phyloP scores from a whole-genome alignment of 2,888 invertebrate species.

The Malthinus seriepunctatus region DNA sequence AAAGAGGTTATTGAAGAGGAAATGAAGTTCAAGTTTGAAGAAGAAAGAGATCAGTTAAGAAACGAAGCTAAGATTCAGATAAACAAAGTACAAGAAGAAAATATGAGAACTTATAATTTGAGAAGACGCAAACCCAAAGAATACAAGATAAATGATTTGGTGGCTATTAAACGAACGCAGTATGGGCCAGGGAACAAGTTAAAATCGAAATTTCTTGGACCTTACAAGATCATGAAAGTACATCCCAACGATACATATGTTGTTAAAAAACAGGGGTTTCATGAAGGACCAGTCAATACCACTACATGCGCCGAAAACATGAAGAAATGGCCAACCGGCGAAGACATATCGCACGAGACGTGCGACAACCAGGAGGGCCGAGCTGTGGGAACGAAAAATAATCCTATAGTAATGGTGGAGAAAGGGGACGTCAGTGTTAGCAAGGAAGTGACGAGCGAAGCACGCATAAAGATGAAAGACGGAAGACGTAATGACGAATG shows the following conservation, averaged over 20 bases:
- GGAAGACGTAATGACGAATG: too few relatives aligned
- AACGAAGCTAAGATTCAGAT: conserved; percentile 21
- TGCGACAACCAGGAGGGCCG: too few relatives aligned
- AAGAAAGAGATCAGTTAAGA: not conserved
- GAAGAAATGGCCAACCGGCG: conserved; percentile 30
- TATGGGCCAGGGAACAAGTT: conserved; percentile 40
- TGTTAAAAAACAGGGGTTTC: conserved; percentile 40
- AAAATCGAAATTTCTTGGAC: conserved; percentile 44
- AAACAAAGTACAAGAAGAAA: conserved; percentile 35
- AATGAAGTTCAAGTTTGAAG: not conserved
- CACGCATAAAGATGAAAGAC: too few relatives aligned
- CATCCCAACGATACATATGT: conserved; percentile 43
- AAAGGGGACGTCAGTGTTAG: too few relatives aligned
- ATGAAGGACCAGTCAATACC: conserved; percentile 39
- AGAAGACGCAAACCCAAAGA: conserved; percentile 31
- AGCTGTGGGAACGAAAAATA: too few relatives aligned
- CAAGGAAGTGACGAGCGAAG: too few relatives aligned
- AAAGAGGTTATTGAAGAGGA: not conserved
- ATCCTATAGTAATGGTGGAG: too few relatives aligned
- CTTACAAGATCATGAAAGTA: conserved; percentile 39
- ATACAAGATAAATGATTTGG: conserved; percentile 36
- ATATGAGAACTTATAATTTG: conserved; percentile 33
- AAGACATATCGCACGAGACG: not conserved
- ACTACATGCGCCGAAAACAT: conserved; percentile 40
- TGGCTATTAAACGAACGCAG: conserved; percentile 36